These are phyloP conservation scores for Maniola hyperantus DNA, from an alignment of 2,888 invertebrate species.

Conservation along the genomic window DNA sequence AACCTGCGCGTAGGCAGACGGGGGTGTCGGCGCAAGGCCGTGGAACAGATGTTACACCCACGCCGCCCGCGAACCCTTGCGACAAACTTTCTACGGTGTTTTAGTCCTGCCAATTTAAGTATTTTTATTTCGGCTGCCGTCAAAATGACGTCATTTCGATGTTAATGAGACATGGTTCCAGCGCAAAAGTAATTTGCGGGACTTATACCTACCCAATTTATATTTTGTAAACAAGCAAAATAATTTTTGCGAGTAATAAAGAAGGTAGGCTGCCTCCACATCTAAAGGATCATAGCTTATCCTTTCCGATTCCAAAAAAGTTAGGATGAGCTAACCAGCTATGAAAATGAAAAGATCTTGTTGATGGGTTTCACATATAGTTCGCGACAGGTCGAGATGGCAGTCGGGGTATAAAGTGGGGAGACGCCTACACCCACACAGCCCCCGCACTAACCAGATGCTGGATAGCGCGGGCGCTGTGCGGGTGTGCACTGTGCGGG, in stretches of 20 bases:
- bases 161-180: too few species aligned
- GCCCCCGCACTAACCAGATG: too few species aligned
- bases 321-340: neutral
- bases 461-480: too few species aligned
- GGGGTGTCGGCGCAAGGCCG: conserved; percentile 59
- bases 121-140: too few species aligned
- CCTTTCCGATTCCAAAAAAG: neutral
- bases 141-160: too few species aligned
- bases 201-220: neutral
- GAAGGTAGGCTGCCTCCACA: too few species aligned
- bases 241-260: neutral
- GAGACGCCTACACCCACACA: too few species aligned
- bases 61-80: conserved; percentile 59
- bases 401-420: too few species aligned
- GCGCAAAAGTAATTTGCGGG: too few species aligned
- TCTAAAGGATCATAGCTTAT: neutral
- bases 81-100: conserved; percentile 19
- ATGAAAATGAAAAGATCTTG: neutral
- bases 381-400: too few species aligned
- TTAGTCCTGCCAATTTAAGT: neutral
- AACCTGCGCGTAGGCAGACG: conserved; percentile 51
- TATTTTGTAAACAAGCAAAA: neutral
- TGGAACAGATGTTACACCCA: conserved; percentile 64
- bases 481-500: too few species aligned
- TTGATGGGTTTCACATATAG: neutral